phyloP scores from a whole-genome alignment of 2,888 invertebrate genomes.

The Cataglyphis altisquamis region DNA sequence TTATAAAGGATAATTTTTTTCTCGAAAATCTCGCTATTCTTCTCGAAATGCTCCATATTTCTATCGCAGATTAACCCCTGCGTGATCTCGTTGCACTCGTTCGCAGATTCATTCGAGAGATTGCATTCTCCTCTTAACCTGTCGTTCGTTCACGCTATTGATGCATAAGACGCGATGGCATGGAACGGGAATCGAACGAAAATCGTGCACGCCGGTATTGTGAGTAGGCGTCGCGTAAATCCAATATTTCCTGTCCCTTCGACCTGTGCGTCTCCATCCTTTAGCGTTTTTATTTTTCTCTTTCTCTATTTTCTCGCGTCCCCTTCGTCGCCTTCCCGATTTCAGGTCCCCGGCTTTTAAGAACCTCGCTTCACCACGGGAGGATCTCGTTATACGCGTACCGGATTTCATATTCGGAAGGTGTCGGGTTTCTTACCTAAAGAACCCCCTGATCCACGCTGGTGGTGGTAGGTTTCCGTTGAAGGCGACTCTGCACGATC shows the following conservation, averaged over 20 bases:
- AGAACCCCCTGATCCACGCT: constrained; percentile 61
- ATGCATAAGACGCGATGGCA: constrained; percentile 37
- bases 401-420: constrained; percentile 75
- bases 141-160: constrained; percentile 39
- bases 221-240: constrained; percentile 83
- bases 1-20: neutral
- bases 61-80: neutral
- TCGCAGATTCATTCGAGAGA: neutral
- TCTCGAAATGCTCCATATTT: neutral
- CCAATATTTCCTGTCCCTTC: constrained; percentile 80
- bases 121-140: constrained; percentile 30
- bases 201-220: constrained; percentile 75
- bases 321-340: constrained; percentile 45
- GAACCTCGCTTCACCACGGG: constrained; percentile 77
- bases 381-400: constrained; percentile 81
- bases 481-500: constrained; percentile 62
- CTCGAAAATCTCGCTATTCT: neutral
- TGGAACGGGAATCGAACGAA: constrained; percentile 66
- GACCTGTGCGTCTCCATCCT: constrained; percentile 64
- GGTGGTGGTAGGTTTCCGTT: constrained; percentile 52
- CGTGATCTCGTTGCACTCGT: neutral
- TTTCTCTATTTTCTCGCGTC: constrained; percentile 62
- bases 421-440: constrained; percentile 83
- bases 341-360: constrained; percentile 71
- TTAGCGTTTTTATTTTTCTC: constrained; percentile 65